Base-by-base conservation (phyloP, 2,888 invertebrate genomes). In the Eupeodes latifasciatus region DNA sequence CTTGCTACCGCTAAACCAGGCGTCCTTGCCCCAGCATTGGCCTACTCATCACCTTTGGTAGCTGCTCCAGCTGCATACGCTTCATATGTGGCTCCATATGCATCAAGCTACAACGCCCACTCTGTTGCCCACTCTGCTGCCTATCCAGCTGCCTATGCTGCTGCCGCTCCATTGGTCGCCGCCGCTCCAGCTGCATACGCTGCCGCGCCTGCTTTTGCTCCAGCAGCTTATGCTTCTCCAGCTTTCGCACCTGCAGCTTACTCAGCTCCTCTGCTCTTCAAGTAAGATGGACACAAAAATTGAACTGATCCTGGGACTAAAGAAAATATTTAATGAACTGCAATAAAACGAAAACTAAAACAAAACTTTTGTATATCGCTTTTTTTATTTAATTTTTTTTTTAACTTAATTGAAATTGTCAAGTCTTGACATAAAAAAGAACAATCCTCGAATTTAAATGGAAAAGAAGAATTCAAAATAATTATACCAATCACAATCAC, bases 61-160 rank as follows among this genome's bases (percentile, higher is more conserved):
- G 81, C 85, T 47, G 89, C 89, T 5, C 86, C 86, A 75, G 76
- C 82, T 57, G 87, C 87, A 5, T 87, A 87, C n/a, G 89, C 86
- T 49, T 82, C 87, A 76, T 87, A 87, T 36, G 69, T 84, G 95
- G 96, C 93, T 95, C 95, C 12, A 95, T 95, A 95, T 2, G 92
- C 95, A 5, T 92, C 94, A 64, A 92, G 94, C 66, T 93, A 94
- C 19, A 94, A 94, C 10, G 94, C 94, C 92, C 92, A 94, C 1
- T 93, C 94, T 93, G 12, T 11, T 92, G 85, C 82, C 16, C 82
- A 85, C 34, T 83, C 88, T 53, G 88, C 88, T 66, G 88, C 88
- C 59, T 88, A 75, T 55, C 88, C 88, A 40, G 88, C 87, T 67
- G 80, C 87, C 19, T 81, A 78, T 53, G 83, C 83, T 40, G 78